A percentile compares a stretch with the other conserved stretches of the same genome.
These are phyloP conservation scores for Rhinolophus ferrumequinum DNA, from an alignment of 2,113 vertebrate genomes.

Conservation along the genomic window DNA sequence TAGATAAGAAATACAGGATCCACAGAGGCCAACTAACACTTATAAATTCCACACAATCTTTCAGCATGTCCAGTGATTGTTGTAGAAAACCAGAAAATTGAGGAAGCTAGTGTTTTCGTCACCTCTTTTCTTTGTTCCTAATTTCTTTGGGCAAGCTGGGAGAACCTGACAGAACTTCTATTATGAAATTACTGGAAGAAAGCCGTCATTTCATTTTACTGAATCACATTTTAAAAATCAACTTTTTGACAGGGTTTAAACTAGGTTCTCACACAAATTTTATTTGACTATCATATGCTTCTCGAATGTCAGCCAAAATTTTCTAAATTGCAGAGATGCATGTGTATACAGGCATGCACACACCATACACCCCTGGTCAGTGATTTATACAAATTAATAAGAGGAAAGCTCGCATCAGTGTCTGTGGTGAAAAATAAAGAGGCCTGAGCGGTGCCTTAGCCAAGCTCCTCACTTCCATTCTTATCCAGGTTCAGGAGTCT, in stretches of 20 bases:
- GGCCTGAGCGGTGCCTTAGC: background rate
- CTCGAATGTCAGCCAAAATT: background rate
- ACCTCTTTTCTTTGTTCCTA: background rate
- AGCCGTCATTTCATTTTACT: background rate
- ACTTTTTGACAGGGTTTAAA: background rate
- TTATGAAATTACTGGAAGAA: conserved; percentile 3
- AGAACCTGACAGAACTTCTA: background rate
- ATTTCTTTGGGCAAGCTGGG: background rate
- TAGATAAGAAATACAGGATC: background rate
- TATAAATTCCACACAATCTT: background rate
- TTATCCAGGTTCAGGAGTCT: too few relatives aligned
- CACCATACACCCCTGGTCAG: background rate
- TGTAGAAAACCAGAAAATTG: background rate
- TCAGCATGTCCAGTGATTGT: background rate
- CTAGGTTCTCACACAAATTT: conserved; percentile 21
- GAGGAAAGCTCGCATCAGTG: conserved; percentile 18
- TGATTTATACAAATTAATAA: background rate
- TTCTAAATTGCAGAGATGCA: background rate
- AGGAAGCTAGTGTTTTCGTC: background rate
- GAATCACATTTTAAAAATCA: background rate
- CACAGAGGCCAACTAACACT: background rate
- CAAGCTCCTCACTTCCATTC: background rate
- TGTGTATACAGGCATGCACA: too few relatives aligned
- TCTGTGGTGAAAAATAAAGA: background rate
- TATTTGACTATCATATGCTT: background rate